Evolutionary conservation across 2,797 vertebrate species (phyloP).

Genomic region (Anabas testudineus): DNA sequence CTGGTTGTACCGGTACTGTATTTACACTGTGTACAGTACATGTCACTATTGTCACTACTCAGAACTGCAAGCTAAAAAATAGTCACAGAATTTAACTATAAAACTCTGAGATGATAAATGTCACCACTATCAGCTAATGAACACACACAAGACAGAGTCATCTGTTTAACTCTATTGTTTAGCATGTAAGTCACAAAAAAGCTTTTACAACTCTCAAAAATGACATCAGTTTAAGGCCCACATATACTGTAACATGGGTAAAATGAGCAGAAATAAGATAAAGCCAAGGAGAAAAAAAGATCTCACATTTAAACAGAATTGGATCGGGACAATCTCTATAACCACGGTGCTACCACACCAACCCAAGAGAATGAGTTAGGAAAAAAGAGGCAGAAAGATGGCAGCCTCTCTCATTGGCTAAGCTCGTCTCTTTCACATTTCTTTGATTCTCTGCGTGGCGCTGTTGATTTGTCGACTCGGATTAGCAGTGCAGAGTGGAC

Average conservation of each 20-base stretch:
- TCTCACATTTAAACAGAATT: conserved; percentile 1
- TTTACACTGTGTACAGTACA: background rate
- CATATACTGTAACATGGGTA: background rate
- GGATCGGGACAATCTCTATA: conserved; percentile 5
- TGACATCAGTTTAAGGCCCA: background rate
- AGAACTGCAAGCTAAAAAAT: too few species aligned
- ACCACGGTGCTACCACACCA: background rate
- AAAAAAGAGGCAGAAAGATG: conserved; percentile 1
- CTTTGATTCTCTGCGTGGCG: conserved; percentile 16
- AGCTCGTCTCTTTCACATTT: conserved; percentile 49
- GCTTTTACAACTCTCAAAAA: too few species aligned
- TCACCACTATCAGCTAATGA: background rate
- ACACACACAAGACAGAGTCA: background rate
- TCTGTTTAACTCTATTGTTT: too few species aligned
- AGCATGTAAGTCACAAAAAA: too few species aligned
- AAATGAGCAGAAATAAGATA: background rate
- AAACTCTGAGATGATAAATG: too few species aligned
- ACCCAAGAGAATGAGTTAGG: conserved; percentile 1
- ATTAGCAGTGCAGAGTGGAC: conserved; percentile 56
- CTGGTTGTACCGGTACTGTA: background rate
- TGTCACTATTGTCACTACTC: background rate
- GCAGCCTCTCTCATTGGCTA: conserved; percentile 9
- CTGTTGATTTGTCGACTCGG: conserved; percentile 49
- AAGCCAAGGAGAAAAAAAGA: background rate
- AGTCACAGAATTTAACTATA: too few species aligned